Conservation (phyloP, 2,113 vertebrate species). For the Gorsachius goisagi region DNA sequence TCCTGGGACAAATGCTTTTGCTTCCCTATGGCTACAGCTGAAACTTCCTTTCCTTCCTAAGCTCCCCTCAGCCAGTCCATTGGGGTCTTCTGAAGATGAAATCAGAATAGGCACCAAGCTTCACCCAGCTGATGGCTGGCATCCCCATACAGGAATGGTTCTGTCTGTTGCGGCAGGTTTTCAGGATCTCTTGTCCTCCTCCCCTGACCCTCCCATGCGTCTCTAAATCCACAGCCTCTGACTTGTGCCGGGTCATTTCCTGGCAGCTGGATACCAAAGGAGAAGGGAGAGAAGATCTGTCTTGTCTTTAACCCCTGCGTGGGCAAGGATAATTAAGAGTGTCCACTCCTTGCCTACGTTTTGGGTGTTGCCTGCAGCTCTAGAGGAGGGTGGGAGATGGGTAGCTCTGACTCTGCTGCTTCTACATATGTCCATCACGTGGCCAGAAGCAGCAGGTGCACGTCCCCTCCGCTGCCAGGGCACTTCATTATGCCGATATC, state of each 20-base stretch:
- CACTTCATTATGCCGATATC: slow-evolving; percentile 20
- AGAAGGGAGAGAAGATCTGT: background rate
- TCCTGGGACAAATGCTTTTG: background rate
- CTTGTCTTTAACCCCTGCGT: background rate
- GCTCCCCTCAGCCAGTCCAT: background rate
- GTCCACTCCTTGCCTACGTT: background rate
- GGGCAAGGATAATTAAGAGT: background rate
- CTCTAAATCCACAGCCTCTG: background rate
- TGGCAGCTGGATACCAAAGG: background rate
- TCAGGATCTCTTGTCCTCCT: background rate
- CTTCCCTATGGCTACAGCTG: background rate
- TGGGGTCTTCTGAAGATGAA: background rate
- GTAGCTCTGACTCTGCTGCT: background rate
- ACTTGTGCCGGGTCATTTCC: background rate
- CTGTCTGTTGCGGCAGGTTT: background rate
- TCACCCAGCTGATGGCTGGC: background rate
- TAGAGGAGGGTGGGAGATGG: background rate
- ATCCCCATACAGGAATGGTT: background rate
- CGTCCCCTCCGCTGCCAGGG: background rate
- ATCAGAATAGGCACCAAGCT: background rate
- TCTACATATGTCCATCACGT: background rate
- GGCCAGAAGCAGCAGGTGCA: slow-evolving; percentile 5
- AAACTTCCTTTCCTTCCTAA: background rate
- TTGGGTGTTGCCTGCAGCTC: background rate
- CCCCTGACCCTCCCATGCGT: background rate